Percentiles rank a stretch among this genome's conserved stretches.
Conservation (phyloP, 2,113 vertebrate genomes). For the Fregetta grallaria region DNA sequence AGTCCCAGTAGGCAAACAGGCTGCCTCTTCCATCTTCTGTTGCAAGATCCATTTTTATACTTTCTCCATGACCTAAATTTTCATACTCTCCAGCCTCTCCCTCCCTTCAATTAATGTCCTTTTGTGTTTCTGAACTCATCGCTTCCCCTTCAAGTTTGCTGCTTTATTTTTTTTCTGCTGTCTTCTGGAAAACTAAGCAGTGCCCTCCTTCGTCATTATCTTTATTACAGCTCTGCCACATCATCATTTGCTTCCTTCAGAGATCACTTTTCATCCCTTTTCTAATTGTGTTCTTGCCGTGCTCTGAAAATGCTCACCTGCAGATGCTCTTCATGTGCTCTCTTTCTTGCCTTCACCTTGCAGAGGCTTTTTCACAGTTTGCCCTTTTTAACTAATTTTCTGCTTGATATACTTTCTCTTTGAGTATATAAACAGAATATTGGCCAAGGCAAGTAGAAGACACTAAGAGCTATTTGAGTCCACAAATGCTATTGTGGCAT, state of each 20-base stretch:
- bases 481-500: background rate
- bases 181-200: background rate
- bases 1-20: background rate
- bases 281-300: background rate
- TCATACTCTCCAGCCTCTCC: background rate
- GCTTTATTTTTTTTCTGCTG: background rate
- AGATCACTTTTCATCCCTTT: background rate
- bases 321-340: background rate
- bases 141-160: background rate
- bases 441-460: background rate
- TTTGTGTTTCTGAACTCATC: background rate
- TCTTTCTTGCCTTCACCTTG: background rate
- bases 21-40: background rate
- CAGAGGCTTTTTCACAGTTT: background rate
- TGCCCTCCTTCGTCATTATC: background rate
- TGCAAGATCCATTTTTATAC: background rate
- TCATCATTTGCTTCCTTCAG: background rate
- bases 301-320: background rate
- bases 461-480: background rate
- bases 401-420: background rate
- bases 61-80: slow-evolving; percentile 9
- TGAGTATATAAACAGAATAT: background rate
- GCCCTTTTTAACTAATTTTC: background rate
- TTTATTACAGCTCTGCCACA: background rate
- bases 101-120: background rate